These are phyloP conservation scores for Zeuzera pyrina DNA, from an alignment of 2,888 invertebrate species.

Conservation along the genomic window DNA sequence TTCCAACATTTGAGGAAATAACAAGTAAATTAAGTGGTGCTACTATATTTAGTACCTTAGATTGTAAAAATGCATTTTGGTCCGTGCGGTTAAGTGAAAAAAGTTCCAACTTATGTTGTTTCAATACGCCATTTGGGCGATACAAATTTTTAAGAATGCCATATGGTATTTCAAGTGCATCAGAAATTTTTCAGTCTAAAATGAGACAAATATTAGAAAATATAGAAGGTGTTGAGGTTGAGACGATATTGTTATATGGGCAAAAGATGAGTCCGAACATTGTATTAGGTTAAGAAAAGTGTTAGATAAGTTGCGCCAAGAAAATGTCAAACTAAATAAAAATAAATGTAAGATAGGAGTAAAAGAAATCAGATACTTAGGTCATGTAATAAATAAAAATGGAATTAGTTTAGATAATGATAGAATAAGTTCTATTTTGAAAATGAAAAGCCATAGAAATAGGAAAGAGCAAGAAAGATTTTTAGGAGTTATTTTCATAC, in stretches of 20 bases:
- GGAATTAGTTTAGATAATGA: slow-evolving; percentile 1
- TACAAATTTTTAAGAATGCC: slow-evolving; percentile 18
- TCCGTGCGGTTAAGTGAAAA: slow-evolving; percentile 5
- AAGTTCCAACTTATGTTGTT: slow-evolving; percentile 16
- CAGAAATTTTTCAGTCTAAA: slow-evolving; percentile 16
- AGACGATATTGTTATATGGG: slow-evolving; percentile 9
- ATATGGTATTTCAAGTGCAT: slow-evolving; percentile 17
- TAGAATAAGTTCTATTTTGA: slow-evolving; percentile 1
- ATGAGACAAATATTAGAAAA: slow-evolving; percentile 1
- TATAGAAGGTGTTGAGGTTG: slow-evolving; percentile 2
- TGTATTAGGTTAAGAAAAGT: slow-evolving; percentile 1
- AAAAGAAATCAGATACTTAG: slow-evolving; percentile 1
- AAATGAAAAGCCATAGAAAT: slow-evolving; percentile 3
- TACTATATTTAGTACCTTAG: slow-evolving; percentile 16
- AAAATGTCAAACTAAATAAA: slow-evolving; percentile 4
- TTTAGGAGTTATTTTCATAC: slow-evolving; percentile 5
- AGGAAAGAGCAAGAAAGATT: slow-evolving; percentile 3
- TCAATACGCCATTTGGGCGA: slow-evolving; percentile 18
- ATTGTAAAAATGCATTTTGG: slow-evolving; percentile 15
- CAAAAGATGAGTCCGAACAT: slow-evolving; percentile 5
- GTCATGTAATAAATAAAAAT: slow-evolving; percentile 3
- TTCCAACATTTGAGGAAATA: slow-evolving; percentile 7
- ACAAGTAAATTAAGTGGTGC: background rate
- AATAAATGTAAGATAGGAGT: slow-evolving; percentile 1
- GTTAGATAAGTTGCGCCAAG: slow-evolving; percentile 3